Percentiles rank a stretch among this genome's conserved stretches.
phyloP scores from a whole-genome alignment of 1,140 invertebrate species.

The Globodera rostochiensis region DNA sequence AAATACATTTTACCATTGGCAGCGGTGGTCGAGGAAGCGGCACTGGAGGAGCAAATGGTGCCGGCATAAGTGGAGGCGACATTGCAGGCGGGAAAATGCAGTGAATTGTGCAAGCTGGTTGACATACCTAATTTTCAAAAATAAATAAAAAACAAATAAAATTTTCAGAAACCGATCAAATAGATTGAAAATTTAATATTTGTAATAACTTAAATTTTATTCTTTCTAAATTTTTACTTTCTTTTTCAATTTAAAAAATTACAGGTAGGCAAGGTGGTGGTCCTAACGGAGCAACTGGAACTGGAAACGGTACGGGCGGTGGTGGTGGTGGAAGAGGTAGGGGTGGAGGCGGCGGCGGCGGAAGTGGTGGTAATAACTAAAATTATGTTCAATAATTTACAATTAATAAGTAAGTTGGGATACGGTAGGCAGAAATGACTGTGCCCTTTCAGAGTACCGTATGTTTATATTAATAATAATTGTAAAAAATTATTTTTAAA shows the following conservation, averaged over 20 bases:
- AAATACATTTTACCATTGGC: background rate
- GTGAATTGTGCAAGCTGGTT: slow-evolving; percentile 27
- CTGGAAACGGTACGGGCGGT: background rate
- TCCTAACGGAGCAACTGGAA: background rate
- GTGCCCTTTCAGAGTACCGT: too few relatives aligned
- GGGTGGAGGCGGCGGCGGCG: background rate
- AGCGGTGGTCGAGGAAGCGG: background rate
- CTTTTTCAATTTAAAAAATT: background rate
- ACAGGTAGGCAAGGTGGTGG: background rate
- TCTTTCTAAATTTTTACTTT: too few relatives aligned
- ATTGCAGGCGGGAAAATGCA: slow-evolving; percentile 16
- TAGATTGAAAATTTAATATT: too few relatives aligned
- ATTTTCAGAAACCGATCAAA: background rate
- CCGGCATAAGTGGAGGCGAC: background rate
- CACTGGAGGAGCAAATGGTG: slow-evolving; percentile 6
- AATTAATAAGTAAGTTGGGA: too few relatives aligned
- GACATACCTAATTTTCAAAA: slow-evolving; percentile 4
- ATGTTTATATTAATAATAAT: too few relatives aligned
- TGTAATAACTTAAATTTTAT: too few relatives aligned
- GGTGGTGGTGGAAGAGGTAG: background rate
- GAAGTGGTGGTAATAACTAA: slow-evolving; percentile 4
- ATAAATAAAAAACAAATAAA: background rate
- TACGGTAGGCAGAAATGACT: too few relatives aligned
- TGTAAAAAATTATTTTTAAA: background rate
- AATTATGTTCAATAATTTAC: background rate